Base-by-base conservation (phyloP, 2,888 invertebrate genomes). In the Ganaspis brasiliensis region DNA sequence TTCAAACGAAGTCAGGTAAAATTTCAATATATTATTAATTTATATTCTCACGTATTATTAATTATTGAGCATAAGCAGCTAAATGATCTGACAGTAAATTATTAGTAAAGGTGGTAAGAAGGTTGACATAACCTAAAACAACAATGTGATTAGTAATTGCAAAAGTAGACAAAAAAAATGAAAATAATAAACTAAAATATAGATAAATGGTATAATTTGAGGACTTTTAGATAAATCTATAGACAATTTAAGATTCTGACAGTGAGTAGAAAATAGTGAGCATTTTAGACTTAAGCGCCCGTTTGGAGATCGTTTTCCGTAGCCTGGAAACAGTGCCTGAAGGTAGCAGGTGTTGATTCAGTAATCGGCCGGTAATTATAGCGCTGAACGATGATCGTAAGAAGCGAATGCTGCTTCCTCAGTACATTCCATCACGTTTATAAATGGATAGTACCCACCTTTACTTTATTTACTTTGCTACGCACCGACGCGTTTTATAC, bases 381-480 rank as follows among this genome's bases (percentile, higher is more conserved):
- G 80, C 75, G 75, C 75, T 78, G 52, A 77, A 79, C 76, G 79
- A 82, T 81, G 81, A 79, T 81, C 79, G 81, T 78, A 80, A 82
- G 78, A 83, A 81, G 35, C 78, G 74, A 82, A 81, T 83, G 85
- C 84, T 81, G 80, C 85, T 81, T 83, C 79, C 82, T 59, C 79
- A 82, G 84, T 82, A 85, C 87, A 87, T 87, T 87, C 87, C 87
- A 77, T 78, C 85, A 85, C 86, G 87, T 86, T 82, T 79, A 80
- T 81, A 76, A 72, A 79, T 74, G 74, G 74, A 73, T 75, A 79
- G 67, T 72, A 45, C 72, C 19, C 61, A 73, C 72, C 73, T 76
- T 78, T 74, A 67, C 78, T 56, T 72, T 74, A 40, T 61, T 57
- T 57, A 57, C 57, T 26, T 57, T 26, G 26, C 24, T 57, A 57